phyloP scores from a whole-genome alignment of 2,888 invertebrate genomes.

The Lasioglossum malachurum region DNA sequence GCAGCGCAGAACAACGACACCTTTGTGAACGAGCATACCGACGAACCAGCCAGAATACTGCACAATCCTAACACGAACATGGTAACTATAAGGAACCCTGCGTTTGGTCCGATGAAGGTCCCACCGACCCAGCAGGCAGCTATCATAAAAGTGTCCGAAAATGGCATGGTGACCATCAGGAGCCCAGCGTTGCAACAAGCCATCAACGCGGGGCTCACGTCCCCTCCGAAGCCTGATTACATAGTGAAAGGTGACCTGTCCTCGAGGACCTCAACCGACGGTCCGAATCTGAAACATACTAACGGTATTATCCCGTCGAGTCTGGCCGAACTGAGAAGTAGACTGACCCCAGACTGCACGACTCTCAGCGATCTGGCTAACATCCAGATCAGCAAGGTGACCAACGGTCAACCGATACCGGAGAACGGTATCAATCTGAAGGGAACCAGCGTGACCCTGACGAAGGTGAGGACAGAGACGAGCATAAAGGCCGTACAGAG shows the following conservation, averaged over 20 bases:
- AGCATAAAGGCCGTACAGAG: conserved; percentile 63
- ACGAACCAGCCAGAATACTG: conserved; percentile 84
- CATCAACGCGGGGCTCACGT: conserved; percentile 83
- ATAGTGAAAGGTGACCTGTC: conserved; percentile 81
- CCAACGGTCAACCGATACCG: conserved; percentile 82
- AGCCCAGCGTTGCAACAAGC: conserved; percentile 89
- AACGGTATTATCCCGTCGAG: conserved; percentile 79
- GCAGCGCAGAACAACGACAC: conserved; percentile 60
- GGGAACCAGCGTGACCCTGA: conserved; percentile 83
- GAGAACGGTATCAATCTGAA: conserved; percentile 83
- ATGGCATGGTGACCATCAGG: conserved; percentile 94
- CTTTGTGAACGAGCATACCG: conserved; percentile 68
- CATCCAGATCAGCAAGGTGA: conserved; percentile 83
- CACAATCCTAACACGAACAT: conserved; percentile 87
- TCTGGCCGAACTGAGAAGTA: conserved; percentile 79
- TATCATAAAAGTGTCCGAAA: conserved; percentile 89
- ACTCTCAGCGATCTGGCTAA: conserved; percentile 81
- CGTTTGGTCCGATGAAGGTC: conserved; percentile 89
- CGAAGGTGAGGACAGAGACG: conserved; percentile 78
- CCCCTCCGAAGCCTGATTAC: conserved; percentile 82
- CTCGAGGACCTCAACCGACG: conserved; percentile 55
- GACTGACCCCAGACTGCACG: conserved; percentile 78
- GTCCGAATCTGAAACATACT: conserved; percentile 68
- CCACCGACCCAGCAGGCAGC: conserved; percentile 87
- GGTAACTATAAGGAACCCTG: conserved; percentile 92